A percentile compares a stretch with the other conserved stretches of the same genome.
phyloP scores from a whole-genome alignment of 2,888 invertebrate species.

The Apantesis nais region DNA sequence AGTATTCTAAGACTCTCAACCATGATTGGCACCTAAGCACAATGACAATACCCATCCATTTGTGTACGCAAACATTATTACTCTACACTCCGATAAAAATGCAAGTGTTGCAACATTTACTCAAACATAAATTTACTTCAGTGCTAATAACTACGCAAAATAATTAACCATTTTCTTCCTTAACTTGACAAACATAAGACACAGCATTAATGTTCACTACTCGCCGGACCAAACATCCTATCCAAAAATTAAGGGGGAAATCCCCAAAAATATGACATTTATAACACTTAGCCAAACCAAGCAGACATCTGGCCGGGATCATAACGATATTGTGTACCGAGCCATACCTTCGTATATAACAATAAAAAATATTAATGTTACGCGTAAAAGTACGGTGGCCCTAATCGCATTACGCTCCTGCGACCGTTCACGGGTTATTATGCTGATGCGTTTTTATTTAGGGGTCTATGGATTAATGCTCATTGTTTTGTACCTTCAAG shows the following conservation, averaged over 20 bases:
- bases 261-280: slow-evolving; percentile 38
- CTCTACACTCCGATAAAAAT: too few relatives aligned
- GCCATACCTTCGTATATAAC: slow-evolving; percentile 73
- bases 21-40: too few relatives aligned
- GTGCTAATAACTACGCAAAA: too few relatives aligned
- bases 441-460: slow-evolving; percentile 76
- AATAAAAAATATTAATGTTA: slow-evolving; percentile 83
- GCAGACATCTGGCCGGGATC: slow-evolving; percentile 64
- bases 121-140: too few relatives aligned
- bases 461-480: slow-evolving; percentile 64
- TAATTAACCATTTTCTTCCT: too few relatives aligned
- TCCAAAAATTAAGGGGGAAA: slow-evolving; percentile 23
- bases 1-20: too few relatives aligned
- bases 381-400: slow-evolving; percentile 71
- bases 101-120: too few relatives aligned
- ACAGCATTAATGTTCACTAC: background rate
- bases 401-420: slow-evolving; percentile 74
- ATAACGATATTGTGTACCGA: slow-evolving; percentile 75
- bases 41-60: too few relatives aligned
- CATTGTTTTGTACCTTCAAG: slow-evolving; percentile 39
- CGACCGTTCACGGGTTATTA: slow-evolving; percentile 80
- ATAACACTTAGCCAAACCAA: slow-evolving; percentile 39
- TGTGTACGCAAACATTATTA: too few relatives aligned
- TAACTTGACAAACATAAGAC: background rate
- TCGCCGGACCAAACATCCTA: slow-evolving; percentile 8